These are phyloP conservation scores for Salvelinus fontinalis DNA, from an alignment of 2,113 vertebrate species.

Conservation along the genomic window DNA sequence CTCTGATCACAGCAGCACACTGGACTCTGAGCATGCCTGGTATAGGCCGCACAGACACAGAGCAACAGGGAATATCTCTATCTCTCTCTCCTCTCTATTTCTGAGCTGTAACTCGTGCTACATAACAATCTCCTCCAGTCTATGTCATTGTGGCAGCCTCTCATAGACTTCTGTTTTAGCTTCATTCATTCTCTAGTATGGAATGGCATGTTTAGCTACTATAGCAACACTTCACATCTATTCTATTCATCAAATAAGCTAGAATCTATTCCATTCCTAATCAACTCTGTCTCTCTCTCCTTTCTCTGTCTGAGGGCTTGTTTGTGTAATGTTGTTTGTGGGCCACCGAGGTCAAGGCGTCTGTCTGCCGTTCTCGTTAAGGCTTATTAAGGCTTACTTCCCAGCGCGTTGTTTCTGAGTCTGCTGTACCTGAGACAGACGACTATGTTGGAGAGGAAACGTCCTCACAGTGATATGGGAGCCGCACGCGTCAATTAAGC, in stretches of 20 bases:
- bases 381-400: background rate
- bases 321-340: slow-evolving; percentile 36
- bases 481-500: slow-evolving; percentile 60
- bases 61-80: slow-evolving; percentile 19
- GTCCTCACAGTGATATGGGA: slow-evolving; percentile 39
- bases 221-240: too few species aligned
- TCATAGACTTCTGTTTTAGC: background rate
- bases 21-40: slow-evolving; percentile 14
- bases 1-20: slow-evolving; percentile 28
- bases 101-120: background rate
- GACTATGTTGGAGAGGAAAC: slow-evolving; percentile 26
- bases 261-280: background rate
- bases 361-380: background rate
- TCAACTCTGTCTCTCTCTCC: background rate
- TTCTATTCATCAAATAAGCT: background rate
- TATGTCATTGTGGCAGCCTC: background rate
- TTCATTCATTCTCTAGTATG: too few species aligned
- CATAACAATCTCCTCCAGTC: background rate
- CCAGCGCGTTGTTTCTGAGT: slow-evolving; percentile 24
- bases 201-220: too few species aligned
- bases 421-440: slow-evolving; percentile 25
- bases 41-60: too few species aligned
- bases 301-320: background rate
- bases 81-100: background rate
- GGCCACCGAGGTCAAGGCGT: background rate